phyloP scores from a whole-genome alignment of 1,140 invertebrate genomes.

The Maconellicoccus hirsutus region DNA sequence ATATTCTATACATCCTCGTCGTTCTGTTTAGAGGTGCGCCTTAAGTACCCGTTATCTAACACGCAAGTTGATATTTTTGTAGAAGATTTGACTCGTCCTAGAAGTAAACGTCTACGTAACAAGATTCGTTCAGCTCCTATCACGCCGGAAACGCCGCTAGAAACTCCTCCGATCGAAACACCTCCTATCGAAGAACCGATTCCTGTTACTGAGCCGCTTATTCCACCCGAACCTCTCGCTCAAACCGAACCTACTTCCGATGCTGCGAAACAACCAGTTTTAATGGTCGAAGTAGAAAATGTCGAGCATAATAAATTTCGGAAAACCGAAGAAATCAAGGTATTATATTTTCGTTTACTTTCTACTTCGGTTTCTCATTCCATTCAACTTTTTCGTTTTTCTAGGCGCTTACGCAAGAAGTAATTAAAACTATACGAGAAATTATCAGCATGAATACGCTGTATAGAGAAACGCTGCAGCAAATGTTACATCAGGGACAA shows the following conservation, averaged over 20 bases:
- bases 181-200: no score
- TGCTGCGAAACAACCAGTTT: slow-evolving; percentile 40
- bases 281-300: slow-evolving; percentile 96
- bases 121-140: not conserved
- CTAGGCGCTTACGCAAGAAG: slow-evolving; percentile 85
- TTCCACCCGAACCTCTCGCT: no score
- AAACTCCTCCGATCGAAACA: no score
- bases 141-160: not conserved
- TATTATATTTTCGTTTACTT: slow-evolving; percentile 31
- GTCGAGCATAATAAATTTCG: slow-evolving; percentile 77
- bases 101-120: slow-evolving; percentile 26
- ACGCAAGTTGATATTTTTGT: slow-evolving; percentile 29
- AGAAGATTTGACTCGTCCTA: slow-evolving; percentile 23
- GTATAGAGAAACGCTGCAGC: slow-evolving; percentile 80
- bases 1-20: not conserved
- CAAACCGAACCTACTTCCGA: slow-evolving; percentile 5
- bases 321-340: slow-evolving; percentile 90
- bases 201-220: no score
- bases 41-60: slow-evolving; percentile 32
- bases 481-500: slow-evolving; percentile 91
- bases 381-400: slow-evolving; percentile 27
- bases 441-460: slow-evolving; percentile 93
- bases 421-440: slow-evolving; percentile 94
- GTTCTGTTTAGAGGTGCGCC: slow-evolving; percentile 33
- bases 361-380: not conserved